Evolutionary conservation across 35 echinoderm and acorn worm species (phyloP).

Genomic region (Ptychodera flava): DNA sequence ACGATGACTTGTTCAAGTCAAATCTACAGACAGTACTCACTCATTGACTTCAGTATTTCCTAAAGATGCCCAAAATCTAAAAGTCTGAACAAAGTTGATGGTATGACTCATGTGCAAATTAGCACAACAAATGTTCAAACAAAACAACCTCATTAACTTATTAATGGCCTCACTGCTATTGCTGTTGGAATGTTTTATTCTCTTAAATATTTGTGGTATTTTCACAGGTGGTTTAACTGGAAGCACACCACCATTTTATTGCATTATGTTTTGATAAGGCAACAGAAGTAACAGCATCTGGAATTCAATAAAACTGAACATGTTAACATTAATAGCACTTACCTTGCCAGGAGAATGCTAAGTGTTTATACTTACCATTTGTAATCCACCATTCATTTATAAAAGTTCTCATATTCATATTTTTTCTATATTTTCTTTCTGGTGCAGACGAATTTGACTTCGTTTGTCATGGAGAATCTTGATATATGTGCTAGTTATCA

Average conservation of each 20-base stretch:
- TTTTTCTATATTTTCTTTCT: too few relatives aligned
- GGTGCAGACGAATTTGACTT: background rate
- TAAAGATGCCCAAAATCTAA: too few relatives aligned
- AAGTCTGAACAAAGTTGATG: too few relatives aligned
- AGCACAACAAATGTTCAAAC: background rate
- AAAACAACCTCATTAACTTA: background rate
- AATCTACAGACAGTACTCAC: too few relatives aligned
- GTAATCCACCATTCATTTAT: too few relatives aligned
- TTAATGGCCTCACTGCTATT: background rate
- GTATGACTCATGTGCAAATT: background rate
- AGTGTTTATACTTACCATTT: too few relatives aligned
- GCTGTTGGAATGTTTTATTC: background rate
- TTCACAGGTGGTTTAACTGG: background rate
- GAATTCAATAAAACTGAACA: background rate
- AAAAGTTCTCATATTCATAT: too few relatives aligned
- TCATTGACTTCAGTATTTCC: too few relatives aligned
- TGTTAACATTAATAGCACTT: background rate
- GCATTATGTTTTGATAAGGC: background rate
- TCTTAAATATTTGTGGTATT: background rate
- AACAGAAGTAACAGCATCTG: background rate
- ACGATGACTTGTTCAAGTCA: too few relatives aligned
- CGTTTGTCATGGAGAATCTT: background rate
- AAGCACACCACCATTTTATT: background rate
- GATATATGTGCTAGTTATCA: background rate
- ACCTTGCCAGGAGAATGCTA: too few relatives aligned